A percentile compares a stretch with the other conserved stretches of the same genome.
Evolutionary conservation across 2,888 invertebrate genomes (phyloP).

Genomic region (Drosophila anomelani): DNA sequence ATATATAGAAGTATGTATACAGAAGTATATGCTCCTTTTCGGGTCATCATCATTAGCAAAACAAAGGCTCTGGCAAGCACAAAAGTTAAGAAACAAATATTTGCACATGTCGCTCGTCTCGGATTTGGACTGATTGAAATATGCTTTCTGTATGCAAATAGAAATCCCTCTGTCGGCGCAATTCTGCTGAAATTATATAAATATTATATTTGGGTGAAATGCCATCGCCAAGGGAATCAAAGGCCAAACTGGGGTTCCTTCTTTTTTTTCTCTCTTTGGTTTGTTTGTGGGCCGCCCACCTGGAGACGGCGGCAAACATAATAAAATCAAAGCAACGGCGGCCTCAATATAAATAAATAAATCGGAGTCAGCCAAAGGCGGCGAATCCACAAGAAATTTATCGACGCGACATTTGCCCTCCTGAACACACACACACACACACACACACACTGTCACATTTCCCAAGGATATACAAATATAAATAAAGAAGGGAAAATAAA

Average conservation of each 20-base stretch:
- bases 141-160: slow-evolving; percentile 33
- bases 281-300: slow-evolving; percentile 14
- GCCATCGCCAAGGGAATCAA: slow-evolving; percentile 8
- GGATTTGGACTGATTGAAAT: slow-evolving; percentile 33
- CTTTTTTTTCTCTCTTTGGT: background rate
- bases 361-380: slow-evolving; percentile 44
- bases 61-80: slow-evolving; percentile 38
- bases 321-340: slow-evolving; percentile 66
- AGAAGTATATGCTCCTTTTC: slow-evolving; percentile 13
- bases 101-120: slow-evolving; percentile 29
- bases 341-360: slow-evolving; percentile 73
- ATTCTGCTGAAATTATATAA: slow-evolving; percentile 29
- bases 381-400: slow-evolving; percentile 53
- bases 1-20: background rate
- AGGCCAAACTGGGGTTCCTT: background rate
- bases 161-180: slow-evolving; percentile 1
- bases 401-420: slow-evolving; percentile 48
- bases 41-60: slow-evolving; percentile 33
- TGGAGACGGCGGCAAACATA: slow-evolving; percentile 46
- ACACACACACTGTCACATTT: slow-evolving; percentile 31
- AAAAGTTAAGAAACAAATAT: slow-evolving; percentile 42
- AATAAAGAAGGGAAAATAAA: slow-evolving; percentile 33
- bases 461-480: slow-evolving; percentile 60
- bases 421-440: slow-evolving; percentile 1
- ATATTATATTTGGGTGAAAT: slow-evolving; percentile 25